These are phyloP conservation scores for Diglossa brunneiventris DNA, from an alignment of 2,113 vertebrate species.

Conservation along the genomic window DNA sequence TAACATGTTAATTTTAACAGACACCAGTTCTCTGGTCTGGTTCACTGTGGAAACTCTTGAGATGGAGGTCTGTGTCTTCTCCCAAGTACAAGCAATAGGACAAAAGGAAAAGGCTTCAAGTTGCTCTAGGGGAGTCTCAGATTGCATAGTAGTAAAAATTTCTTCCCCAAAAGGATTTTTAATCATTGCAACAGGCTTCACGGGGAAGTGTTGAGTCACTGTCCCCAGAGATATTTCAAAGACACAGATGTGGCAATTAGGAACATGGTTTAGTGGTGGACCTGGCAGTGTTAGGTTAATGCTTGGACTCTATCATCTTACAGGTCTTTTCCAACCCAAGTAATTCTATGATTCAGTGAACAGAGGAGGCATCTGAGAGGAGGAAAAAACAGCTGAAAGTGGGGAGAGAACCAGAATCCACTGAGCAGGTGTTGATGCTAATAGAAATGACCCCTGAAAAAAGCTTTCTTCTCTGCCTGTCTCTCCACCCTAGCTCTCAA, in stretches of 20 bases:
- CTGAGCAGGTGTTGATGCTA: background rate
- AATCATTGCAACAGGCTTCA: background rate
- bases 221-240: background rate
- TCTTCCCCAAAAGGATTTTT: background rate
- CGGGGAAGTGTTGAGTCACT: background rate
- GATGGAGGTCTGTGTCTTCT: background rate
- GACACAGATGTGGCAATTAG: background rate
- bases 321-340: background rate
- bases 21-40: background rate
- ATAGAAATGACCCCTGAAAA: background rate
- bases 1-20: background rate
- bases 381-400: background rate
- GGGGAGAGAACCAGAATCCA: background rate
- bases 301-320: background rate
- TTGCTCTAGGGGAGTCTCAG: background rate
- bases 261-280: background rate
- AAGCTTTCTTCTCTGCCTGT: background rate
- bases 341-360: background rate
- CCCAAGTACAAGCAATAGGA: background rate
- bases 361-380: background rate
- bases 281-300: background rate
- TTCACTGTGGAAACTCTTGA: background rate
- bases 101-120: background rate
- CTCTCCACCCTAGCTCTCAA: background rate
- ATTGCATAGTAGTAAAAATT: background rate